Evolutionary conservation across 2,888 invertebrate genomes (phyloP).

Genomic region (Dugesia japonica): DNA sequence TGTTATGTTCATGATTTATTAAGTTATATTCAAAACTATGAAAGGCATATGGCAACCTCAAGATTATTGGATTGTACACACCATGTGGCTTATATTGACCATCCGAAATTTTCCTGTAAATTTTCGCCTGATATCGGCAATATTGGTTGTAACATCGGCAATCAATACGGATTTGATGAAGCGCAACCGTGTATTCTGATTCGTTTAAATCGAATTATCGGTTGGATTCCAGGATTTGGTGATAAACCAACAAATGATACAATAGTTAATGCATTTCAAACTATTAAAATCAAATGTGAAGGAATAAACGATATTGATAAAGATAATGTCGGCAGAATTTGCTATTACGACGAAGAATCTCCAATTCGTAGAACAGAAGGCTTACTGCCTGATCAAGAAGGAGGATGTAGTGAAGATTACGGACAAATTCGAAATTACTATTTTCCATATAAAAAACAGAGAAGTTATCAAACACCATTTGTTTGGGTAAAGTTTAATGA

Average conservation of each 20-base stretch:
- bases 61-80: background rate
- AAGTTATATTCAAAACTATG: background rate
- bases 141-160: slow-evolving; percentile 23
- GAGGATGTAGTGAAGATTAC: slow-evolving; percentile 4
- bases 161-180: slow-evolving; percentile 31
- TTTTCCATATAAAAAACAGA: slow-evolving; percentile 50
- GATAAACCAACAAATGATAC: background rate
- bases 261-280: background rate
- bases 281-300: slow-evolving; percentile 33
- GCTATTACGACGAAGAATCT: slow-evolving; percentile 31
- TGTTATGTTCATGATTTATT: background rate
- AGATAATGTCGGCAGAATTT: slow-evolving; percentile 25
- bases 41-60: background rate
- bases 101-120: slow-evolving; percentile 15
- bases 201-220: slow-evolving; percentile 31
- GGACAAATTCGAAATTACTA: slow-evolving; percentile 54
- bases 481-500: slow-evolving; percentile 49
- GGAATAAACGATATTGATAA: slow-evolving; percentile 32
- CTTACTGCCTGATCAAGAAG: slow-evolving; percentile 11
- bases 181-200: slow-evolving; percentile 31
- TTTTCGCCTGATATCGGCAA: background rate
- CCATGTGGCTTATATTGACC: background rate
- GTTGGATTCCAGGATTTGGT: slow-evolving; percentile 33
- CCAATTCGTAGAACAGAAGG: background rate
- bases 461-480: slow-evolving; percentile 48